Evolutionary conservation across 2,113 vertebrate genomes (phyloP), one percentile per base, ranked within the genome.

Genomic region (Percina caprodes): DNA sequence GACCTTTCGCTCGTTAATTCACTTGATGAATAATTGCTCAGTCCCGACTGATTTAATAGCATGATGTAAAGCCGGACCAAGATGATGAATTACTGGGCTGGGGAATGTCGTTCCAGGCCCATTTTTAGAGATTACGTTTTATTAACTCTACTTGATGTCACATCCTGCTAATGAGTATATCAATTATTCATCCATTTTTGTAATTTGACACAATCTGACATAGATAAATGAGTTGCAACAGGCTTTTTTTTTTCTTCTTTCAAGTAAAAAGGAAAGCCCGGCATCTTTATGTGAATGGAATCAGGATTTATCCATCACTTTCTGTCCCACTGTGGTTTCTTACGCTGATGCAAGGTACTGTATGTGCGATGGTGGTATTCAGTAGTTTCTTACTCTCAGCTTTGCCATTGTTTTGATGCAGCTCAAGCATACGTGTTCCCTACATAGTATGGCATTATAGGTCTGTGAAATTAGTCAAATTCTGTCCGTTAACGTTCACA

Each of bases 101-200:
- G 86, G 86, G 90, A 86, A 87, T 73, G 68, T 87, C 85, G 86
- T 60, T 90, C 75, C 76, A 67, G 72, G 80, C 77, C 92, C 91
- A 92, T 91, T 92, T 95, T 93, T 94, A 93, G 91, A 89, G 71
- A 93, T 79, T 79, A 80, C 65, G 48, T 88, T 88, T 90, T 91
- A 94, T 93, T 92, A 92, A 91, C 88, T 91, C 76, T 67, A 89
- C 83, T 76, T 77, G 80, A 86, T 87, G 91, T 91, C 88, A 86
- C 82, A 76, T 83, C 74, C 82, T 56, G 88, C 75, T 94, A 93
- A 95, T 95, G 94, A 92, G 89, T 75, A 63, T 86, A 94, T 94
- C 63, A 92, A 94, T 94, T 93, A 94, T 94, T 94, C 84, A 93
- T 92, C 69, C 15, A 9, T 83, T 79, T 85, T 74, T 78, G 81